Evolutionary conservation across 2,888 invertebrate species (phyloP).

Genomic region (Acrobeloides nanus): DNA sequence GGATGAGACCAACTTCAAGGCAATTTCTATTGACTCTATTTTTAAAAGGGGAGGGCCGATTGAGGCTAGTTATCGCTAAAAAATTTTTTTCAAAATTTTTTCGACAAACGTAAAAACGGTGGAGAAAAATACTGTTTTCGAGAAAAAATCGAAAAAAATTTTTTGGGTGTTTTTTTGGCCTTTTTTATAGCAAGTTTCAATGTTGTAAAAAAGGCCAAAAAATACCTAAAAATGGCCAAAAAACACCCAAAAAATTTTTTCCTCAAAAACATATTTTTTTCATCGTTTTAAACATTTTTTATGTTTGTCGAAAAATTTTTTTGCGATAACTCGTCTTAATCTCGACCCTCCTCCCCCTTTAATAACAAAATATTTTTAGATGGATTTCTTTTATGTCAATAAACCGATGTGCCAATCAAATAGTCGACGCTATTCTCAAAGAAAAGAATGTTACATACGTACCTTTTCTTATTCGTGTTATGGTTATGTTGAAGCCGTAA

Average conservation of each 20-base stretch:
- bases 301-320: too few relatives aligned
- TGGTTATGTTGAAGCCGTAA: conserved; percentile 37
- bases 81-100: too few relatives aligned
- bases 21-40: conserved; percentile 13
- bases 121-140: too few relatives aligned
- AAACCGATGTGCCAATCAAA: conserved; percentile 36
- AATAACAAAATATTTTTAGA: conserved; percentile 20
- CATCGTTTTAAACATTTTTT: neutral
- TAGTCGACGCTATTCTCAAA: conserved; percentile 48
- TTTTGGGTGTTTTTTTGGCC: too few relatives aligned
- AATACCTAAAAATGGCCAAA: too few relatives aligned
- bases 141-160: too few relatives aligned
- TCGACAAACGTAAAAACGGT: too few relatives aligned
- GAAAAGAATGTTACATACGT: conserved; percentile 48
- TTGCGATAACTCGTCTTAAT: neutral
- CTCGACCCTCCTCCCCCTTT: neutral
- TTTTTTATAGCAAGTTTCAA: too few relatives aligned
- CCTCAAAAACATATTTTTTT: neutral
- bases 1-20: conserved; percentile 50
- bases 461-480: conserved; percentile 37
- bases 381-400: conserved; percentile 51
- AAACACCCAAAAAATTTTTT: neutral
- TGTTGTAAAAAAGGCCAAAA: too few relatives aligned
- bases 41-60: too few relatives aligned
- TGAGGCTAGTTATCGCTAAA: too few relatives aligned